Evolutionary conservation across 2,797 vertebrate species (phyloP).

Genomic region (Epinephelus awoara): DNA sequence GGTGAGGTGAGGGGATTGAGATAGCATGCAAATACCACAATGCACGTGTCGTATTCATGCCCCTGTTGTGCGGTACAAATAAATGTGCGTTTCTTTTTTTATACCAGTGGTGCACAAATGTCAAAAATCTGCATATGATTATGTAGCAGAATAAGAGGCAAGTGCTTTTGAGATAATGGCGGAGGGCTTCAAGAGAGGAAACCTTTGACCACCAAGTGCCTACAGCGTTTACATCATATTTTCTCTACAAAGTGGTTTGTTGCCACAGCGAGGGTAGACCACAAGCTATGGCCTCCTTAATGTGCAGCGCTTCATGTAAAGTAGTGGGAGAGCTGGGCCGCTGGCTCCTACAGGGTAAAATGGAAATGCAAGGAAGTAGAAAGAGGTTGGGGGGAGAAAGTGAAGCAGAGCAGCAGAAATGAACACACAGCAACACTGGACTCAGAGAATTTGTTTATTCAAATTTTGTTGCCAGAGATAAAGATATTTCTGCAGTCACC

Average conservation of each 20-base stretch:
- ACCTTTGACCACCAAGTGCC: slow-evolving; percentile 19
- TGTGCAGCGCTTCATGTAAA: slow-evolving; percentile 50
- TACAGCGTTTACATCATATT: slow-evolving; percentile 32
- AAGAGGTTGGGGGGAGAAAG: slow-evolving; percentile 13
- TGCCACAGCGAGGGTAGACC: slow-evolving; percentile 36
- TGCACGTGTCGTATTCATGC: slow-evolving; percentile 6
- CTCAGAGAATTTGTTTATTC: slow-evolving; percentile 26
- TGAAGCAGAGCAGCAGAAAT: slow-evolving; percentile 34
- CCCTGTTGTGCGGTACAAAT: slow-evolving; percentile 9
- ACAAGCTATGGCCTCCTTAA: slow-evolving; percentile 51
- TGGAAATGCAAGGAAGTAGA: slow-evolving; percentile 50
- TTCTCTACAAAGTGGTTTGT: slow-evolving; percentile 26
- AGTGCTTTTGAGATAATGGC: slow-evolving; percentile 3
- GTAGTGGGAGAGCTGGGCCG: slow-evolving; percentile 33
- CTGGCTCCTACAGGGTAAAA: slow-evolving; percentile 51
- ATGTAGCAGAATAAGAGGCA: slow-evolving; percentile 16
- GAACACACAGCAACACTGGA: not conserved
- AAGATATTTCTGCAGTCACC: not conserved
- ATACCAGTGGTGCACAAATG: slow-evolving; percentile 35
- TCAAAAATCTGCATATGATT: slow-evolving; percentile 47
- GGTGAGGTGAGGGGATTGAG: slow-evolving; percentile 41
- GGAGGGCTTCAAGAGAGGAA: slow-evolving; percentile 6
- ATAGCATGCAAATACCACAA: slow-evolving; percentile 33
- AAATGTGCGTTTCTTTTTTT: slow-evolving; percentile 20
- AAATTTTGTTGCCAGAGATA: slow-evolving; percentile 13